Base-by-base conservation (phyloP, 2,113 vertebrate genomes). In the Tonatia bakeri region DNA sequence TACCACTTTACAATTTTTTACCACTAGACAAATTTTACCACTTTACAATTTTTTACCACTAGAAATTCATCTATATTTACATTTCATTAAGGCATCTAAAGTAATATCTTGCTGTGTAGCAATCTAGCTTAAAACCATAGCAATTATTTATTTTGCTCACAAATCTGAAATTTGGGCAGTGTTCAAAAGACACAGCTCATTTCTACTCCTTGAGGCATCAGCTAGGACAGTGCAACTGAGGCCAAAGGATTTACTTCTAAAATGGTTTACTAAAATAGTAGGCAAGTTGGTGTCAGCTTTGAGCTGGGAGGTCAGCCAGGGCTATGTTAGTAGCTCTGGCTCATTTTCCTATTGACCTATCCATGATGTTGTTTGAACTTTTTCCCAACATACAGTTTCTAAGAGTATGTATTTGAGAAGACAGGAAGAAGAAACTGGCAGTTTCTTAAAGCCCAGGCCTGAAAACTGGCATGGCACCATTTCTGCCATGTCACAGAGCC, bases 111-210 rank as follows among this genome's bases (percentile, higher is more conserved):
- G 13, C 22, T 61, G 4, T 70, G 7, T 86, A 40, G 40, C 65
- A 33, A 90, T 84, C 13, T 65, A 38, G 56, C 20, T 90, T 93
- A 84, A 87, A 94, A 45, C 24, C 4, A 26, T 26, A 69, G 22
- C 40, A 61, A 24, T 77, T 75, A 81, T 61, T 92, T 85, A 73
- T 59, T 76, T 95, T 90, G 43, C 61, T 91, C 77, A 67, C 52
- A 93, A 45, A 70, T 77, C 59, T 94, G 84, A 93, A 91, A 96
- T 91, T 70, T 95, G 52, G 16, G 5, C 26, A 61, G 9, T 89
- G 11, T 72, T 93, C 36, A 84, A 52, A 82, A 43, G 47, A 16
- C 33, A 20, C 33, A 84, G 50, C 28, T 94, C n/a, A 31, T 76
- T 85, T 91, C 14, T 86, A 16, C 40, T 94, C 26, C 24, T 38